These are phyloP conservation scores for Drosophila meridionalis DNA, from an alignment of 2,888 invertebrate species.

Conservation along the genomic window DNA sequence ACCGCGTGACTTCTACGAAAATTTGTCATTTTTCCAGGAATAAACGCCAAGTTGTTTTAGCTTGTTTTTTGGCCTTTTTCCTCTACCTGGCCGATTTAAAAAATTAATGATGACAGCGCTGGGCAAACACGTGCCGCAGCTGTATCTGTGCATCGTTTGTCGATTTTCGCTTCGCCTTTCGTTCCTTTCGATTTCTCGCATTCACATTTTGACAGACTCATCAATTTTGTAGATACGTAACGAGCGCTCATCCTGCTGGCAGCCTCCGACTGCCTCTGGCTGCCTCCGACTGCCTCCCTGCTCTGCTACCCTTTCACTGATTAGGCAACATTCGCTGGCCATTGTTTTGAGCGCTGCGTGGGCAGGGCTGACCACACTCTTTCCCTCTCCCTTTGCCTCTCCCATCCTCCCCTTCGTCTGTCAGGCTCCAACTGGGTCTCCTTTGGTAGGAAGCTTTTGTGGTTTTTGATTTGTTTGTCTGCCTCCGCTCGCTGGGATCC, in stretches of 20 bases:
- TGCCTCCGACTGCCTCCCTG: not conserved
- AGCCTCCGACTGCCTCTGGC: not conserved
- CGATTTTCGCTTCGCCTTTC: conserved; percentile 18
- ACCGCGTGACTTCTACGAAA: conserved; percentile 74
- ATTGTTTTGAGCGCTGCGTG: conserved; percentile 67
- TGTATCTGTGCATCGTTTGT: conserved; percentile 21
- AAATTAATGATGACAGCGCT: conserved; percentile 75
- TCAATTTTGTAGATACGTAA: conserved; percentile 77
- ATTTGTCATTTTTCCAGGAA: conserved; percentile 74
- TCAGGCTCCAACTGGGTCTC: conserved; percentile 1
- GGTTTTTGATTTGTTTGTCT: conserved; percentile 76
- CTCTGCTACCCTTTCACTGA: conserved; percentile 49
- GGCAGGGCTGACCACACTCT: conserved; percentile 36
- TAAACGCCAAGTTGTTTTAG: conserved; percentile 14
- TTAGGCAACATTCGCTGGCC: conserved; percentile 68
- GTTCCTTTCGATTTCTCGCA: conserved; percentile 64
- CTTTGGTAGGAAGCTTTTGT: conserved; percentile 69
- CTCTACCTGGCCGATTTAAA: conserved; percentile 60
- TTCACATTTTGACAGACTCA: conserved; percentile 81
- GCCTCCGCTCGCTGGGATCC: conserved; percentile 51
- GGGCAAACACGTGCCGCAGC: conserved; percentile 68
- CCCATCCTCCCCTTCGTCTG: not conserved
- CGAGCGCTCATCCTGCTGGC: conserved; percentile 36
- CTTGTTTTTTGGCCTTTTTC: not conserved
- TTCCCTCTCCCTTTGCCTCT: not conserved